Percentiles rank a stretch among this genome's conserved stretches.
Conservation (phyloP, 2,888 invertebrate species). For the Plutella xylostella region DNA sequence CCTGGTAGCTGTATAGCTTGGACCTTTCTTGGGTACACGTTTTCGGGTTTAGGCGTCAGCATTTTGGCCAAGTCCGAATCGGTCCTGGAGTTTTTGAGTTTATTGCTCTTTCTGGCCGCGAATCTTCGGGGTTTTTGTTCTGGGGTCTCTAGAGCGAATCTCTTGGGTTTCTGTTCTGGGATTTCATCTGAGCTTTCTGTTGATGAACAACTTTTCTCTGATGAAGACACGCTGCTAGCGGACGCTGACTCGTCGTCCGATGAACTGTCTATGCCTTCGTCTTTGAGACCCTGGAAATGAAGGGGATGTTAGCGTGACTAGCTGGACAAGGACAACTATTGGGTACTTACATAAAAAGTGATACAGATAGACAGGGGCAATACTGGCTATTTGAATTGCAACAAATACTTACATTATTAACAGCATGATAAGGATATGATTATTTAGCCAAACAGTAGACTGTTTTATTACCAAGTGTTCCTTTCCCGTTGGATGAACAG, state of each 20-base stretch:
- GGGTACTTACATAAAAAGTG: too few relatives aligned
- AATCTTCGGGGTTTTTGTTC: conserved; percentile 37
- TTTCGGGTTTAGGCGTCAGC: conserved; percentile 13
- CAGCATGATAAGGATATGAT: too few relatives aligned
- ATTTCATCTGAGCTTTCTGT: conserved; percentile 57
- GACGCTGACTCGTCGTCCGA: conserved; percentile 61
- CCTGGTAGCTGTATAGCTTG: conserved; percentile 30
- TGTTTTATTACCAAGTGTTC: too few relatives aligned
- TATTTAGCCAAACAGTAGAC: too few relatives aligned
- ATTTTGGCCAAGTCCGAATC: conserved; percentile 50
- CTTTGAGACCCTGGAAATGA: conserved; percentile 55
- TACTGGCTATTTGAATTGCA: too few relatives aligned
- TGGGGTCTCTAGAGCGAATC: conserved; percentile 53
- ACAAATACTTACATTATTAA: too few relatives aligned
- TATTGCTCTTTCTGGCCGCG: conserved; percentile 48
- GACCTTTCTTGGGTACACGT: not conserved
- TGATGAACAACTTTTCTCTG: conserved; percentile 60
- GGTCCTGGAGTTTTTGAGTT: conserved; percentile 52
- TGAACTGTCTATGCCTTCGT: conserved; percentile 66
- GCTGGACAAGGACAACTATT: too few relatives aligned
- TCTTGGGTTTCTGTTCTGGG: conserved; percentile 32
- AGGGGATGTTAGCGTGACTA: not conserved
- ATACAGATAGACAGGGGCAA: too few relatives aligned
- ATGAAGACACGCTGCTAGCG: conserved; percentile 54
- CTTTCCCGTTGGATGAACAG: too few relatives aligned